These are phyloP conservation scores for Chirona hameri DNA, from an alignment of 2,888 invertebrate genomes.

Conservation along the genomic window DNA sequence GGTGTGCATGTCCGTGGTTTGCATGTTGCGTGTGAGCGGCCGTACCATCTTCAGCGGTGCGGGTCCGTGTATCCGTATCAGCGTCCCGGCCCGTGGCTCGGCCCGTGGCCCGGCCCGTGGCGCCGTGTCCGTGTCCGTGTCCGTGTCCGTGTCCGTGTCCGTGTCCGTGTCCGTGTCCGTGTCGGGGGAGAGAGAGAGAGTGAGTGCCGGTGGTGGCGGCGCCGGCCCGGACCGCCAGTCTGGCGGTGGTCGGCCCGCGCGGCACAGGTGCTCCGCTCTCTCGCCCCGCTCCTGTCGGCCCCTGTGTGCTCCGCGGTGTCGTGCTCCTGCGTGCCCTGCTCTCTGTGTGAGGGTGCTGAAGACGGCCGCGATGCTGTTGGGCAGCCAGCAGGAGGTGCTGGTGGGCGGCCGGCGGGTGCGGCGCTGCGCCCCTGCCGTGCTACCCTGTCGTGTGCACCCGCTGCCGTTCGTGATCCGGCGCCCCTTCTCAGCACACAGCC, in stretches of 20 bases:
- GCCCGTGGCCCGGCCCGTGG: not conserved
- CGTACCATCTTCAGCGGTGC: too few species aligned
- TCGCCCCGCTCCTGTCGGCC: not conserved
- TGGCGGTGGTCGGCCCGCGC: not conserved
- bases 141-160: too few species aligned
- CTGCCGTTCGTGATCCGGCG: not conserved
- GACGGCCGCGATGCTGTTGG: not conserved
- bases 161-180: not conserved
- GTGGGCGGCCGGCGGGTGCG: not conserved
- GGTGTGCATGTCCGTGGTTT: too few species aligned
- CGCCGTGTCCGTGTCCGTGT: not conserved
- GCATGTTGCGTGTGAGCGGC: too few species aligned
- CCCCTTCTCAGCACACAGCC: not conserved
- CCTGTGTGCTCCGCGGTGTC: too few species aligned
- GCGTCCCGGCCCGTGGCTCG: too few species aligned
- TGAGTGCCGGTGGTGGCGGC: not conserved
- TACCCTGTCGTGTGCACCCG: not conserved
- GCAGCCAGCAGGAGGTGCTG: not conserved
- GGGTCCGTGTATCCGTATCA: too few species aligned
- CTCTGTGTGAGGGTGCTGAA: not conserved
- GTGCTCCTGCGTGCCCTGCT: too few species aligned
- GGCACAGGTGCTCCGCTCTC: not conserved
- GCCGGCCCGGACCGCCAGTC: not conserved
- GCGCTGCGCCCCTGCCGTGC: not conserved
- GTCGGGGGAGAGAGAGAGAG: too few species aligned